Conservation (phyloP, 1,140 invertebrate genomes). For the Leguminivora glycinivorella region DNA sequence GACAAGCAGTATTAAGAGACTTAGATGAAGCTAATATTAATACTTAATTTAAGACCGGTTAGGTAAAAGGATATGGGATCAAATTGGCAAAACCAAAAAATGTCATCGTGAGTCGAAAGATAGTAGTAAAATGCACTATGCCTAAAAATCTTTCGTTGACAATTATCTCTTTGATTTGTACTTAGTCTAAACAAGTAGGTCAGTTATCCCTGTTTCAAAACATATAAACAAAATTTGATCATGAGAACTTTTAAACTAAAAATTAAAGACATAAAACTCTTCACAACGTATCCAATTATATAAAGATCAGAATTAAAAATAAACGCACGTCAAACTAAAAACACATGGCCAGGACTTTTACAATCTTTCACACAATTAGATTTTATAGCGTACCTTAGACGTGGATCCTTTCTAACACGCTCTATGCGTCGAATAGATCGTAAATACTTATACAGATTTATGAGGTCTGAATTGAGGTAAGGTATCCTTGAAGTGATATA, state of each 20-base stretch:
- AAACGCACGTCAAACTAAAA: not conserved
- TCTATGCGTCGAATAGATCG: not conserved
- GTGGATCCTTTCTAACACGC: constrained; percentile 1
- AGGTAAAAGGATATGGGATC: too few species aligned
- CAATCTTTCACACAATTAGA: constrained; percentile 6
- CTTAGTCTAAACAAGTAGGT: too few species aligned
- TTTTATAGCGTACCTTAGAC: not conserved
- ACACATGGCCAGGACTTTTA: constrained; percentile 16
- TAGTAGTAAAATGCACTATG: too few species aligned
- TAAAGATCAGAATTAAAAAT: not conserved
- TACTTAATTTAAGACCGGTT: too few species aligned
- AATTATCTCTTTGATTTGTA: too few species aligned
- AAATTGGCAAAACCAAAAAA: too few species aligned
- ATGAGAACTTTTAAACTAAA: not conserved
- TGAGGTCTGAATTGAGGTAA: not conserved
- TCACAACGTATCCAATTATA: not conserved
- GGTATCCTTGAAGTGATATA: not conserved
- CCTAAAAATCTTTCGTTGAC: too few species aligned
- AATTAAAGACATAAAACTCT: not conserved
- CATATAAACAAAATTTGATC: too few species aligned
- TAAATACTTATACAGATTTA: constrained; percentile 10
- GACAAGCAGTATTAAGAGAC: too few species aligned
- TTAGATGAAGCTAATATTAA: too few species aligned
- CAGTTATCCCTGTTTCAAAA: too few species aligned
- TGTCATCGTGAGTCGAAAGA: too few species aligned